Percentiles rank a stretch among this genome's conserved stretches.
These are phyloP conservation scores for Falcaria lacertinaria DNA, from an alignment of 2,888 invertebrate genomes.

Conservation along the genomic window DNA sequence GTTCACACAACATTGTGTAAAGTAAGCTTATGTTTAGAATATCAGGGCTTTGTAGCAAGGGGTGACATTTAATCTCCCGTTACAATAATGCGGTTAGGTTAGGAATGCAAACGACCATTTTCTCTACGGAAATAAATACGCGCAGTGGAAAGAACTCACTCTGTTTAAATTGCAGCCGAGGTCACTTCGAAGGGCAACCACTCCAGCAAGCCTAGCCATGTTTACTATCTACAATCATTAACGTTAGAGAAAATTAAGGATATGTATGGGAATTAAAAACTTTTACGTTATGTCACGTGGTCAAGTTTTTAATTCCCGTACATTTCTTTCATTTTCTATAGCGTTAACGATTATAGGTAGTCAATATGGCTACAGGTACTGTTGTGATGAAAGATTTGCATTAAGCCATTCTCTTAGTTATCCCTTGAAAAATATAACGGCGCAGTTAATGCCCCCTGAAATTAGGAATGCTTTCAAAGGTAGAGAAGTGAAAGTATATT, in stretches of 20 bases:
- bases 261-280: too few relatives aligned
- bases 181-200: constrained; percentile 20
- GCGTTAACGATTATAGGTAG: too few relatives aligned
- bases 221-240: too few relatives aligned
- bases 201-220: too few relatives aligned
- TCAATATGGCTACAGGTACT: too few relatives aligned
- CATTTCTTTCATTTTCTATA: too few relatives aligned
- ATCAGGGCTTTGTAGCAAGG: constrained; percentile 20
- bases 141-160: constrained; percentile 36
- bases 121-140: constrained; percentile 44
- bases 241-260: too few relatives aligned
- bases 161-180: constrained; percentile 42
- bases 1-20: constrained; percentile 7
- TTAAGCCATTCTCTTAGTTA: constrained; percentile 3
- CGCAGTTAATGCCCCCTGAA: not conserved
- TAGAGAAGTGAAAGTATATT: too few relatives aligned
- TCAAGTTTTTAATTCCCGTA: too few relatives aligned
- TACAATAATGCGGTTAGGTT: constrained; percentile 30
- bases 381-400: constrained; percentile 34
- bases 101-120: constrained; percentile 31
- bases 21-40: constrained; percentile 15
- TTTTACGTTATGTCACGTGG: too few relatives aligned
- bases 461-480: not conserved
- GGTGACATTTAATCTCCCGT: constrained; percentile 40
- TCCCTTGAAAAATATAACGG: not conserved